These are phyloP conservation scores for Ancistrus triradiatus DNA, from an alignment of 2,113 vertebrate species.

Conservation along the genomic window DNA sequence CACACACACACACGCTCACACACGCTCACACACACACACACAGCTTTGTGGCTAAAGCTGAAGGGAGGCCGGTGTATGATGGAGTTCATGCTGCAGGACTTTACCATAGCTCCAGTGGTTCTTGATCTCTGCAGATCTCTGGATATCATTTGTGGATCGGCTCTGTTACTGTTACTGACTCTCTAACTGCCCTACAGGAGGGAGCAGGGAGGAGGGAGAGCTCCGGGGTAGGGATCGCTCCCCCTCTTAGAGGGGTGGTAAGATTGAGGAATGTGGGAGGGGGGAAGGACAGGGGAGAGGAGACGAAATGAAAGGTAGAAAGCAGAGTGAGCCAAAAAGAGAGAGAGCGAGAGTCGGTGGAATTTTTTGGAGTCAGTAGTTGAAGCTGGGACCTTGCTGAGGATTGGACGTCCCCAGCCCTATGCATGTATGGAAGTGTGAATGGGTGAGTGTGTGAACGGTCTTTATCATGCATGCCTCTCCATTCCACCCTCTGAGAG, in stretches of 20 bases:
- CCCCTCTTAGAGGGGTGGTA: neutral
- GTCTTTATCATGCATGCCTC: slow-evolving; percentile 57
- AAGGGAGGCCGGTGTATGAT: too few relatives aligned
- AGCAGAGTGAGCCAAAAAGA: neutral
- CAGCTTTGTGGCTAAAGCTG: slow-evolving; percentile 1
- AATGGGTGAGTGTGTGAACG: slow-evolving; percentile 26
- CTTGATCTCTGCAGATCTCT: too few relatives aligned
- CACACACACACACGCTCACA: slow-evolving; percentile 7
- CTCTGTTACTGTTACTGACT: too few relatives aligned
- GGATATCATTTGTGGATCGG: too few relatives aligned
- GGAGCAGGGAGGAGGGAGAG: slow-evolving; percentile 26
- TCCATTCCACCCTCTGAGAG: slow-evolving; percentile 6
- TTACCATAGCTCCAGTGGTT: too few relatives aligned
- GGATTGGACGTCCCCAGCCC: slow-evolving; percentile 46
- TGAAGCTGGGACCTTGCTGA: slow-evolving; percentile 6
- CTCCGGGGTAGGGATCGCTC: neutral
- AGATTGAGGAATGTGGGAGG: slow-evolving; percentile 21
- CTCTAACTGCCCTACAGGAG: slow-evolving; percentile 9
- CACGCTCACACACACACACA: slow-evolving; percentile 20
- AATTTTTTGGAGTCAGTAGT: slow-evolving; percentile 31
- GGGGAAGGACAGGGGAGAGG: neutral
- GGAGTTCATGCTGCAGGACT: too few relatives aligned
- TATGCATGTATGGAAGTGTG: slow-evolving; percentile 22
- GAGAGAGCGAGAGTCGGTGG: neutral
- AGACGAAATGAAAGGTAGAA: slow-evolving; percentile 17